A percentile compares a stretch with the other conserved stretches of the same genome.
Conservation (phyloP, 2,888 invertebrate species). For the Pristionchus fissidentatus region DNA sequence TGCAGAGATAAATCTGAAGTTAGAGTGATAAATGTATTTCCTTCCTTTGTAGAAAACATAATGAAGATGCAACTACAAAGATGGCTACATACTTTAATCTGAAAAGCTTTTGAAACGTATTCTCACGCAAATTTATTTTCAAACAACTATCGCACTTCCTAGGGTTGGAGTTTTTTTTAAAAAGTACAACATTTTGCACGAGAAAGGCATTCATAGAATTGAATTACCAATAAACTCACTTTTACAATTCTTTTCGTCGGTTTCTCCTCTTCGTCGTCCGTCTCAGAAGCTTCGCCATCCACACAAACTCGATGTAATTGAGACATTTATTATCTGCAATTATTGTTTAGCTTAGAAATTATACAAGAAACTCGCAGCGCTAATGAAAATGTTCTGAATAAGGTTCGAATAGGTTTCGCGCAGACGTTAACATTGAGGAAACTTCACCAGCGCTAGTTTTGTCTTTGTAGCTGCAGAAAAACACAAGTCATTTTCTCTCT, state of each 20-base stretch:
- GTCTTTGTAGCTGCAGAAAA: no score
- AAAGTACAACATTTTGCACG: no score
- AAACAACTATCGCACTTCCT: background rate
- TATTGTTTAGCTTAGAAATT: background rate
- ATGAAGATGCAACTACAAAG: background rate
- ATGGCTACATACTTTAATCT: no score
- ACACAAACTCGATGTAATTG: background rate
- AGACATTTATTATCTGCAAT: background rate
- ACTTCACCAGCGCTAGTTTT: no score
- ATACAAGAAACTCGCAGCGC: background rate
- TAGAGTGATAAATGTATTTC: background rate
- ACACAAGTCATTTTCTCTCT: no score
- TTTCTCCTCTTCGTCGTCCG: slow-evolving; percentile 14
- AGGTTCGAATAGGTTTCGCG: background rate
- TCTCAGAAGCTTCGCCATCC: slow-evolving; percentile 22
- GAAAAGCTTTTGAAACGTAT: no score
- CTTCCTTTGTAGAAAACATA: background rate
- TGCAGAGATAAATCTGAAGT: no score
- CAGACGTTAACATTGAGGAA: no score
- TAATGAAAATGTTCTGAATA: background rate
- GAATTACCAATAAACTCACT: no score
- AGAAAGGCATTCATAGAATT: no score
- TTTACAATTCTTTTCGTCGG: no score
- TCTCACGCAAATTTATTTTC: no score
- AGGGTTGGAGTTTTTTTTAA: background rate